Evolutionary conservation across 2,113 vertebrate species (phyloP), one percentile per base, ranked within the genome.

Genomic region (Fregata magnificens): DNA sequence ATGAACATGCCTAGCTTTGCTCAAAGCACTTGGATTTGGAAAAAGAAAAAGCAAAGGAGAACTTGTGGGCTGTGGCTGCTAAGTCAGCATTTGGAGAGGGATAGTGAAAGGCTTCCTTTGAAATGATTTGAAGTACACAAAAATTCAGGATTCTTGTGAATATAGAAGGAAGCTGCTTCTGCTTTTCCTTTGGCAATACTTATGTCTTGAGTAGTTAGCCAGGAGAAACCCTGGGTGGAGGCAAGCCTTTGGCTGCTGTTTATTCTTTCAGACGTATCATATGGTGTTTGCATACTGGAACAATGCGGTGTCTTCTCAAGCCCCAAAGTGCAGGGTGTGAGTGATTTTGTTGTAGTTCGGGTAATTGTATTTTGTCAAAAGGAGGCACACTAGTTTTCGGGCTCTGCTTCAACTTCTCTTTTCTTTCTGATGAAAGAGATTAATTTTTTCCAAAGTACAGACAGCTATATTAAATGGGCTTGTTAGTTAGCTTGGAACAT

Each of bases 11-110:
- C 56, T 85, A 14, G 52, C 70, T 65, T 87, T 74, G 47, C 72
- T 59, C 12, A 32, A 31, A 77, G 69, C 26, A 26, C 58, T 74
- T 73, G 79, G 13, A 40, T 17, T 62, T 45, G 80, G 22, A 45
- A 76, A 79, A 69, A 71, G 50, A 34, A 80, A 86, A 93, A 82
- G 72, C n/a, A 59, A 82, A 87, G 58, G 62, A 92, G 86, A 95
- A 74, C 66, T 92, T 82, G 65, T 79, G 80, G 82, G 73, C 44
- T 92, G 77, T 53, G 72, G 50, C 76, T 96, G 85, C 91, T 22
- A 52, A 59, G 69, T 96, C 96, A 97, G 94, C 94, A 67, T 88
- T 90, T 88, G 62, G 79, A 70, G 74, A 72, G 61, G 47, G 71
- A 52, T 22, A 42, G 36, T 20, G 10, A 52, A 65, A 72, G 65